These are phyloP conservation scores for Sinella curviseta DNA, from an alignment of 1,140 invertebrate species.

Conservation along the genomic window DNA sequence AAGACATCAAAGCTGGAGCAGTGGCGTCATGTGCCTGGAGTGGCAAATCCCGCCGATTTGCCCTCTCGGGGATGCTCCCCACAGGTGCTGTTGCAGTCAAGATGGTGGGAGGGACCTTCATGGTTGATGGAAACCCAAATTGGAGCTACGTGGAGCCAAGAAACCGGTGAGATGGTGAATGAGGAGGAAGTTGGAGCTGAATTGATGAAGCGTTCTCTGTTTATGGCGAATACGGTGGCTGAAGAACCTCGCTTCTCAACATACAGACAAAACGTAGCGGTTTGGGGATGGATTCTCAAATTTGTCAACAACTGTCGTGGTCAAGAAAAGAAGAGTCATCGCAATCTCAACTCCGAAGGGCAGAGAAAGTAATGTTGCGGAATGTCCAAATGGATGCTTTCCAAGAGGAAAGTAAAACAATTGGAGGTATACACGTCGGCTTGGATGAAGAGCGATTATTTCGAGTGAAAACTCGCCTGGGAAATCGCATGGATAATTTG, in stretches of 20 bases:
- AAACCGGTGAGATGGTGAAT: conserved; percentile 46
- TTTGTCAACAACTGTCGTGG: background rate
- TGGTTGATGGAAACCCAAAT: too few relatives aligned
- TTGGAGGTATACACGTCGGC: background rate
- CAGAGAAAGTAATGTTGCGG: background rate
- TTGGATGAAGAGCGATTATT: background rate
- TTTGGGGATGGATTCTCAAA: background rate
- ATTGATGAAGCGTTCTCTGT: background rate
- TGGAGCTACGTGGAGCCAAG: too few relatives aligned
- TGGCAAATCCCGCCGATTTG: background rate
- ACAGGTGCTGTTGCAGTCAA: background rate
- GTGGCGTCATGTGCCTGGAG: background rate
- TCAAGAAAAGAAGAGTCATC: background rate
- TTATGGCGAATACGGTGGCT: background rate
- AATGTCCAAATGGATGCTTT: background rate
- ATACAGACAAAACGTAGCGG: background rate
- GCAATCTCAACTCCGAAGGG: background rate
- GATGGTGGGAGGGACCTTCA: background rate
- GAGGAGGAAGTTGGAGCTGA: background rate
- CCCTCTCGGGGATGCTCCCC: background rate
- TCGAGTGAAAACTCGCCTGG: background rate
- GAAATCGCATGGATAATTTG: background rate
- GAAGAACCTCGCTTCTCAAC: background rate
- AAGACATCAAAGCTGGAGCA: background rate
- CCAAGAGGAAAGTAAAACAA: background rate